Evolutionary conservation across 2,888 invertebrate genomes (phyloP).

Genomic region (Drosophila basisetae): DNA sequence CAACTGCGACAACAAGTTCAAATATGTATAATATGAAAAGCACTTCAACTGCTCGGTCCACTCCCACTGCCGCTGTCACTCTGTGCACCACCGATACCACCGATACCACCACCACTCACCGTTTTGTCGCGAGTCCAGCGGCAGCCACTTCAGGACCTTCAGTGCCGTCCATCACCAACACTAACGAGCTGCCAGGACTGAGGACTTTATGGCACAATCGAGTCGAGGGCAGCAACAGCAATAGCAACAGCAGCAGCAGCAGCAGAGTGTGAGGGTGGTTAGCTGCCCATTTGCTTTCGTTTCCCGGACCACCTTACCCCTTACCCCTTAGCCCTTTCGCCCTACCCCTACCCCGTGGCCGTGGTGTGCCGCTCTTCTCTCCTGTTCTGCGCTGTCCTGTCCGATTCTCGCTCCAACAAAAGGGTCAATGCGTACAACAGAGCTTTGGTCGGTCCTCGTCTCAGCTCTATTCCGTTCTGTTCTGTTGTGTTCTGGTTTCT

Average conservation of each 20-base stretch:
- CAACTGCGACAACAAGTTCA: constrained; percentile 42
- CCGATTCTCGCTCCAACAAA: constrained; percentile 59
- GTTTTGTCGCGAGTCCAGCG: constrained; percentile 35
- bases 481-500: constrained; percentile 32
- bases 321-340: background rate
- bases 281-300: constrained; percentile 20
- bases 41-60: constrained; percentile 41
- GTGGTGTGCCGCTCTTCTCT: background rate
- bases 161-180: constrained; percentile 64
- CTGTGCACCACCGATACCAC: constrained; percentile 13
- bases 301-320: background rate
- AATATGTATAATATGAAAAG: constrained; percentile 67
- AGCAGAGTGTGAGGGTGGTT: constrained; percentile 56
- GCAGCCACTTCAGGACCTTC: constrained; percentile 50
- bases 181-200: constrained; percentile 55
- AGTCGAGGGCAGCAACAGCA: constrained; percentile 12
- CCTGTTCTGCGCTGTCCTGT: constrained; percentile 32
- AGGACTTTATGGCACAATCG: constrained; percentile 38
- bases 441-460: constrained; percentile 32
- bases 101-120: constrained; percentile 8
- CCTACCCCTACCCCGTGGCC: background rate
- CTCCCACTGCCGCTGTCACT: constrained; percentile 8
- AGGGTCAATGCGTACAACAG: constrained; percentile 61
- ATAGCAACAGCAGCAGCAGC: background rate
- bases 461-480: constrained; percentile 1